Evolutionary conservation across 1,140 invertebrate genomes (phyloP).

Genomic region (Macrotrachela quadricornifera): DNA sequence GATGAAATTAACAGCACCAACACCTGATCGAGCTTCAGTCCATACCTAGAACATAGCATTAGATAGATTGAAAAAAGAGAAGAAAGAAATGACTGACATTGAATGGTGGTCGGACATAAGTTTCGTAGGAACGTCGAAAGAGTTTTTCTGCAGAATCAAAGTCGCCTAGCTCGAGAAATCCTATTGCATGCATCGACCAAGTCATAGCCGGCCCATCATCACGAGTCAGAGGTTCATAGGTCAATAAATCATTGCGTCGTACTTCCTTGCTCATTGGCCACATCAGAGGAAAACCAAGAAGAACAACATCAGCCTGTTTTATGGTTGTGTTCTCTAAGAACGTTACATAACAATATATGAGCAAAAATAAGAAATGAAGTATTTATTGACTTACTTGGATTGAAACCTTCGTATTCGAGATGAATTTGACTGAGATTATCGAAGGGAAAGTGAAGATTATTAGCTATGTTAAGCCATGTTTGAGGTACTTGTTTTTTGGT

Average conservation of each 20-base stretch:
- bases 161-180: constrained; percentile 25
- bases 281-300: constrained; percentile 31
- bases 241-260: constrained; percentile 25
- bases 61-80: not conserved
- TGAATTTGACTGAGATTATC: constrained; percentile 16
- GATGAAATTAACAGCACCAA: constrained; percentile 32
- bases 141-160: constrained; percentile 16
- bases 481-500: not conserved
- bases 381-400: too few species aligned
- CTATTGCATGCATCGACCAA: constrained; percentile 30
- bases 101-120: constrained; percentile 19
- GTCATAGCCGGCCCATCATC: constrained; percentile 32
- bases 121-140: constrained; percentile 18
- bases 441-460: constrained; percentile 17
- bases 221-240: constrained; percentile 24
- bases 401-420: constrained; percentile 23
- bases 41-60: constrained; percentile 19
- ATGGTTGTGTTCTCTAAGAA: constrained; percentile 16
- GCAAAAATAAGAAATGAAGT: too few species aligned
- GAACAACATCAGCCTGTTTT: constrained; percentile 33
- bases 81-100: constrained; percentile 15
- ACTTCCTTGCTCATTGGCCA: constrained; percentile 19
- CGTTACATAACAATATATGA: too few species aligned
- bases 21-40: constrained; percentile 27
- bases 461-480: constrained; percentile 9